Conservation (phyloP, 2,113 vertebrate species). For the Dolichotis patagonum region DNA sequence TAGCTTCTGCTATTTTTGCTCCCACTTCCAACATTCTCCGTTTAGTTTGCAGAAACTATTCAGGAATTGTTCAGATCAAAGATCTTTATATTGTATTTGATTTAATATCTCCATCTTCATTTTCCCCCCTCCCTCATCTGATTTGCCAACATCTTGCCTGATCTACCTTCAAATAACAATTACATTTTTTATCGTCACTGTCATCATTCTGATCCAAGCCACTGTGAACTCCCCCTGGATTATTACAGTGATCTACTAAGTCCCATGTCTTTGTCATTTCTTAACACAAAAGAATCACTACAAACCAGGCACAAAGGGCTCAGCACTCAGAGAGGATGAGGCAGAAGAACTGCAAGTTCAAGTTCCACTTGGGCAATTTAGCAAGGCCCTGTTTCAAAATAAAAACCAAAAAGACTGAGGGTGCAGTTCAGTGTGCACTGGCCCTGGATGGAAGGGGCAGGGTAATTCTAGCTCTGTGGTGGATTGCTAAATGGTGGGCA, state of each 20-base stretch:
- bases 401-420: neutral
- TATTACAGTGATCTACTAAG: neutral
- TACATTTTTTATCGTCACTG: constrained; percentile 6
- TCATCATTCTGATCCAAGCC: neutral
- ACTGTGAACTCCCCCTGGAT: neutral
- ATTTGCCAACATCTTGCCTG: neutral
- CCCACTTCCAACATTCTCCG: neutral
- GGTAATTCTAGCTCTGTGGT: neutral
- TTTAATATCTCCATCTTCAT: neutral
- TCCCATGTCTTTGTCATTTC: neutral
- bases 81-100: neutral
- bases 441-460: neutral
- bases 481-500: too few species aligned
- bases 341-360: neutral
- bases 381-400: neutral
- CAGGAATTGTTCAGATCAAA: neutral
- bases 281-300: neutral
- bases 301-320: neutral
- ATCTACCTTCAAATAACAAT: constrained; percentile 2
- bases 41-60: neutral
- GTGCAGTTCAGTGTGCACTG: neutral
- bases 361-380: neutral
- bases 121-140: neutral
- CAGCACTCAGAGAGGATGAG: neutral
- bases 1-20: neutral